Percentiles rank a stretch among this genome's conserved stretches.
Evolutionary conservation across 2,888 invertebrate species (phyloP).

Genomic region (Minunthozetes semirufus): DNA sequence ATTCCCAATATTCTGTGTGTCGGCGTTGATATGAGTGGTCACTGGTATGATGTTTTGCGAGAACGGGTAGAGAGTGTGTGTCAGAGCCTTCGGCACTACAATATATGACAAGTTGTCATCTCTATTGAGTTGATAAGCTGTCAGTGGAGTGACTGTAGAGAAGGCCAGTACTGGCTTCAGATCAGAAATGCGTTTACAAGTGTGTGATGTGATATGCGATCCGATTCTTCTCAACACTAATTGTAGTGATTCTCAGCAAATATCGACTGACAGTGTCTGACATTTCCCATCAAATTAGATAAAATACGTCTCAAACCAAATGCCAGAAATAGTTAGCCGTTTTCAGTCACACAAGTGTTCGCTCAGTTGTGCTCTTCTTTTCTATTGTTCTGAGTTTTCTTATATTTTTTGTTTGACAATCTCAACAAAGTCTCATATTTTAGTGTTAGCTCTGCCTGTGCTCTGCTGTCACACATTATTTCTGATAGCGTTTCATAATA

Average conservation of each 20-base stretch:
- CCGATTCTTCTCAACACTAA: conserved; percentile 13
- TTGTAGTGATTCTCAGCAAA: conserved; percentile 13
- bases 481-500: neutral
- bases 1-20: neutral
- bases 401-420: conserved; percentile 5
- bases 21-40: neutral
- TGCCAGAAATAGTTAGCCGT: conserved; percentile 25
- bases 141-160: neutral
- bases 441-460: neutral
- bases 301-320: conserved; percentile 25
- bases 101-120: conserved; percentile 20
- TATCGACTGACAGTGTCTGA: conserved; percentile 7
- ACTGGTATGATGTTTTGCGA: neutral
- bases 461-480: neutral
- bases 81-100: neutral
- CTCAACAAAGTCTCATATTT: conserved; percentile 25
- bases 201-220: conserved; percentile 24
- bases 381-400: neutral
- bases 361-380: no score
- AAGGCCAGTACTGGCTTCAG: conserved; percentile 5
- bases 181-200: conserved; percentile 14
- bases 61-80: neutral
- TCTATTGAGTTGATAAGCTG: conserved; percentile 12
- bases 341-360: conserved; percentile 23
- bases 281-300: conserved; percentile 29